phyloP scores from a whole-genome alignment of 2,113 vertebrate species.

The cattle (Bos taurus) region ARS-UCD2.0 NC_037332.1:48246501-48247000 shows the following conservation, averaged over 20 bases:
- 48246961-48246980: background rate
- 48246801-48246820: background rate
- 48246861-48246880: background rate
- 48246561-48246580: conserved; percentile 2
- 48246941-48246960: background rate
- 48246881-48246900: background rate
- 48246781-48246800: background rate
- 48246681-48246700: background rate
- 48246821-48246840: background rate
- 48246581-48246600: background rate
- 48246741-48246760: background rate
- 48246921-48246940: background rate
- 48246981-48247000: background rate
- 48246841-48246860: background rate
- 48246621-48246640: conserved; percentile 6
- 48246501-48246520: background rate
- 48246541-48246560: conserved; percentile 16
- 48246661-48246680: background rate
- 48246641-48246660: background rate
- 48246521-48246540: conserved; percentile 24
- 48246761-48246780: background rate
- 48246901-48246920: background rate
- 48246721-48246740: background rate
- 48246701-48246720: background rate
- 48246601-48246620: background rate